phyloP scores from a whole-genome alignment of 64 coral and sea anemone genomes.

The Exaiptasia diaphana region DNA sequence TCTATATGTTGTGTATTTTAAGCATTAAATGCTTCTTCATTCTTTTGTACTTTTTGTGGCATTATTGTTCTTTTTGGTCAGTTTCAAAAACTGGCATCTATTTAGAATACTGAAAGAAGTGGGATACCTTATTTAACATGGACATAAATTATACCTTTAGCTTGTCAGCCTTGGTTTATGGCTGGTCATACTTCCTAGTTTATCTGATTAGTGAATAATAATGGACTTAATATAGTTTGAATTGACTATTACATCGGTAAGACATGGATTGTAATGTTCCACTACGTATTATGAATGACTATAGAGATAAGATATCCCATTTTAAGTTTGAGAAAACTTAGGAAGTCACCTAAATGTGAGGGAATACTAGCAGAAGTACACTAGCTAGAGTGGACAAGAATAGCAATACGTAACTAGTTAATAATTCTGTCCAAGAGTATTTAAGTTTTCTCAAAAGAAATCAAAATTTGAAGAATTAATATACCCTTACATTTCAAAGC shows the following conservation, averaged over 20 bases:
- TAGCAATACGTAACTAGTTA: not conserved
- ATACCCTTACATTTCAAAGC: not conserved
- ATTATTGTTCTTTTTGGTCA: slow-evolving; percentile 15
- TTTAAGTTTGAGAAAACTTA: slow-evolving; percentile 38
- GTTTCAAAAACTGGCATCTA: slow-evolving; percentile 23
- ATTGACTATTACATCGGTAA: not conserved
- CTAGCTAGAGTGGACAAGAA: not conserved
- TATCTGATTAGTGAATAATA: not conserved
- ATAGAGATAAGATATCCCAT: too few species aligned
- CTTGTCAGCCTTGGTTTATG: not conserved
- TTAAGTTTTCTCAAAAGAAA: slow-evolving; percentile 47
- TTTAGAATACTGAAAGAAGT: not conserved
- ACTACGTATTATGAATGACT: too few species aligned
- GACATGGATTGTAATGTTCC: too few species aligned
- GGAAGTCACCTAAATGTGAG: slow-evolving; percentile 26
- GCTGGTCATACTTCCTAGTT: not conserved
- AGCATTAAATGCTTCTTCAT: slow-evolving; percentile 28
- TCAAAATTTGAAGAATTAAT: slow-evolving; percentile 13
- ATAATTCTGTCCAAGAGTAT: slow-evolving; percentile 11
- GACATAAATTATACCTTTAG: not conserved
- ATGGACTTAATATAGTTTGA: not conserved
- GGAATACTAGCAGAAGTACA: not conserved
- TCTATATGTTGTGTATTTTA: not conserved
- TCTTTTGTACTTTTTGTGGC: not conserved
- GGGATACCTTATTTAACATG: not conserved